These are phyloP conservation scores for Acropternis orthonyx DNA, from an alignment of 2,797 vertebrate species.

Conservation along the genomic window DNA sequence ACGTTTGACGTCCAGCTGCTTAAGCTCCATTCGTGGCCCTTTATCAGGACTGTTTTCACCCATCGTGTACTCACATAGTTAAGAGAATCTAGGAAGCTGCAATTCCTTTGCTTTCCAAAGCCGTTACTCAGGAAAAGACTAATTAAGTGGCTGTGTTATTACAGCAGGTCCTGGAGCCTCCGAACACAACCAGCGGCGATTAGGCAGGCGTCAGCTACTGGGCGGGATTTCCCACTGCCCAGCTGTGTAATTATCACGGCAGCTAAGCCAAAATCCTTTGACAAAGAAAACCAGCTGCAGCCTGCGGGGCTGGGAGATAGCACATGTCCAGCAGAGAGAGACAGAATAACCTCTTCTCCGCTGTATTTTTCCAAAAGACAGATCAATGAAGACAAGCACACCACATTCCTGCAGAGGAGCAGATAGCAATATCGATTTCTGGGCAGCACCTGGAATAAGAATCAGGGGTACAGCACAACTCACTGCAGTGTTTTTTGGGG, in stretches of 20 bases:
- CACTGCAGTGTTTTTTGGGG: neutral
- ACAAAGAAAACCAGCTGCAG: constrained; percentile 49
- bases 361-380: neutral
- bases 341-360: neutral
- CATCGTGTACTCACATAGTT: neutral
- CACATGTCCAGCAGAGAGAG: neutral
- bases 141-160: constrained; percentile 64
- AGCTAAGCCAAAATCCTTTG: constrained; percentile 24
- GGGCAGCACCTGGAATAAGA: neutral
- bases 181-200: neutral
- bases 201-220: constrained; percentile 59
- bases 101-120: constrained; percentile 23
- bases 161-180: constrained; percentile 50
- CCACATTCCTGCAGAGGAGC: neutral
- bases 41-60: neutral
- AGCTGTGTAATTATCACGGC: constrained; percentile 51
- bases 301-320: neutral
- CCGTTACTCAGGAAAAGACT: constrained; percentile 50
- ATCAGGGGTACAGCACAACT: neutral
- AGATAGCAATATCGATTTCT: neutral
- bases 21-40: neutral
- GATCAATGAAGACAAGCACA: rapidly evolving
- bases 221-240: constrained; percentile 58
- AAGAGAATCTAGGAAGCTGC: constrained; percentile 17
- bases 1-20: neutral